Base-by-base conservation (phyloP, 2,113 vertebrate genomes). In the Oryzias javanicus region DNA sequence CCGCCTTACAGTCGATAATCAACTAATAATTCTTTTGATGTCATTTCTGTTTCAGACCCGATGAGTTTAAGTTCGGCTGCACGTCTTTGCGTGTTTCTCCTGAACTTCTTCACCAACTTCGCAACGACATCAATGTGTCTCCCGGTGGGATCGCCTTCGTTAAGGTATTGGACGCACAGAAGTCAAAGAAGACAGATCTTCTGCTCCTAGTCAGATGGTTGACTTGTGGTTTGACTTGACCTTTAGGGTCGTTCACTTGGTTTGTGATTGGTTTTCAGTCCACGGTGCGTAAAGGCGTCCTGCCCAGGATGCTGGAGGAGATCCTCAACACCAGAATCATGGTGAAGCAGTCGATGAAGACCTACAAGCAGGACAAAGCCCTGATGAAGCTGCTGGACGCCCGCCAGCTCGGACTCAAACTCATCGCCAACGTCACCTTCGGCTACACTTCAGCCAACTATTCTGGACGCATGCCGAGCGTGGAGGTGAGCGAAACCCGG, bases 51-150 rank as follows among this genome's bases (percentile, higher is more conserved):
- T 83, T 77, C 89, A 98, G 97, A 49, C 84, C 88, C 0, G 96
- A 98, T 85, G 95, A 96, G 70, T 98, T 97, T 79, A 96, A 91
- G 88, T 98, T 99, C 73, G 97, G 97, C 84, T 99, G 97, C 85
- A 91, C 94, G 7, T 96, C 95, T 74, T 90, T 98, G 70, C 89
- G 91, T 80, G 92, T 98, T 64, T 92, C 96, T 83, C 95, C 95
- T 14, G 94, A 99, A 53, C 91, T 98, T 62, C 94, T 99, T 58
- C 91, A 94, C 82, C 93, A 94, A 78, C 93, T 99, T 53, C 92
- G 94, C 62, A 93, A 95, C n/a, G 92, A 98, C 85, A 91, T 98
- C 90, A 97, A 94, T 19, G 91, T 99, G 65, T 98, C 97, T 5
- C 94, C 97, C 72, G 94, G 94, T 64, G 97, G 97, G 78, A 82